These are phyloP conservation scores for Erebia ligea DNA, from an alignment of 2,888 invertebrate species.

Conservation along the genomic window DNA sequence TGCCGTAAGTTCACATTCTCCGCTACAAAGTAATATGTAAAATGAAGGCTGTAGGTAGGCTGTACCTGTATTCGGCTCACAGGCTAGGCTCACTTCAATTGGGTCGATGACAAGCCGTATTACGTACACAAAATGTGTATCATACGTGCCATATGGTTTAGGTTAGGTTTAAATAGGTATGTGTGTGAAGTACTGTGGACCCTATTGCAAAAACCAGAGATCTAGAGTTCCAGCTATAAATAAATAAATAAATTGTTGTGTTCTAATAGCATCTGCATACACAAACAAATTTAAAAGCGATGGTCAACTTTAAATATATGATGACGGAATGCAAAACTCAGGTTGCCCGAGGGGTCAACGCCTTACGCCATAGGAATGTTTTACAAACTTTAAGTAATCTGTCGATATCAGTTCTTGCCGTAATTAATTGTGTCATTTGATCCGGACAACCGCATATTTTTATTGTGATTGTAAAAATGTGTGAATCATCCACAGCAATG, in stretches of 20 bases:
- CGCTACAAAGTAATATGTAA: slow-evolving; percentile 11
- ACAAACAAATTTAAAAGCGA: not conserved
- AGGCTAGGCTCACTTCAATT: slow-evolving; percentile 4
- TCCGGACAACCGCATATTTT: slow-evolving; percentile 42
- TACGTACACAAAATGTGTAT: slow-evolving; percentile 6
- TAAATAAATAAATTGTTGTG: too few relatives aligned
- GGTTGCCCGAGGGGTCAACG: not conserved
- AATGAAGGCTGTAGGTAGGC: not conserved
- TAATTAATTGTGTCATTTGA: slow-evolving; percentile 8
- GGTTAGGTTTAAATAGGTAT: too few relatives aligned
- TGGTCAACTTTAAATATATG: too few relatives aligned
- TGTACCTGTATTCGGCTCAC: slow-evolving; percentile 4
- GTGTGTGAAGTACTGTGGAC: too few relatives aligned
- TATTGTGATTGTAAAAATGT: slow-evolving; percentile 44
- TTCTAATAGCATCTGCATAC: not conserved
- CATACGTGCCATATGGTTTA: not conserved
- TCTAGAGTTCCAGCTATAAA: too few relatives aligned
- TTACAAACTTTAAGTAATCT: not conserved
- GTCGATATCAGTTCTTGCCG: not conserved
- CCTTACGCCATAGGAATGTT: not conserved
- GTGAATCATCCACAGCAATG: slow-evolving; percentile 53
- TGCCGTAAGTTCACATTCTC: slow-evolving; percentile 11
- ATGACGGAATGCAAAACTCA: not conserved
- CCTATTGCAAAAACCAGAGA: too few relatives aligned
- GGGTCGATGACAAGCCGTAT: slow-evolving; percentile 13